phyloP scores from a whole-genome alignment of 2,888 invertebrate species.

The Ceramica pisi region DNA sequence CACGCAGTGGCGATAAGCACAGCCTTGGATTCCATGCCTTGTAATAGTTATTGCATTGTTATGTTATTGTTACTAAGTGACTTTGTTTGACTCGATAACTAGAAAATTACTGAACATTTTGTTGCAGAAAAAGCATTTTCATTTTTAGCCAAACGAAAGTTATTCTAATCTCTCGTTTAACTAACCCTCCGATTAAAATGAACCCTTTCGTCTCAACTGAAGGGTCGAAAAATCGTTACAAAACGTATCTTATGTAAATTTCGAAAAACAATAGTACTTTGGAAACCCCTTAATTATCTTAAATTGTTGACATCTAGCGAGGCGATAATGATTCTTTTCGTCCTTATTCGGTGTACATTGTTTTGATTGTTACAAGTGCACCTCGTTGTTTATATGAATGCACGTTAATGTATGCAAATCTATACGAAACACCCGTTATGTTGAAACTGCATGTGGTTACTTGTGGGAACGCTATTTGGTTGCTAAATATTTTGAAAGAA shows the following conservation, averaged over 20 bases:
- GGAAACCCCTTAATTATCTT: slow-evolving; percentile 74
- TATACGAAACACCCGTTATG: slow-evolving; percentile 71
- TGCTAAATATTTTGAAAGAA: slow-evolving; percentile 63
- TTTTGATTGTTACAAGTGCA: slow-evolving; percentile 84
- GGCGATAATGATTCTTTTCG: slow-evolving; percentile 78
- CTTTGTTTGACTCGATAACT: slow-evolving; percentile 6
- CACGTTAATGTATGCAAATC: slow-evolving; percentile 79
- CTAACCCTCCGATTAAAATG: slow-evolving; percentile 12
- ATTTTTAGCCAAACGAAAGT: not conserved
- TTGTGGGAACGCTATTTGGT: slow-evolving; percentile 73
- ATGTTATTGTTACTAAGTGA: slow-evolving; percentile 45
- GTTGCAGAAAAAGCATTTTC: not conserved
- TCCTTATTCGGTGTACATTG: slow-evolving; percentile 68
- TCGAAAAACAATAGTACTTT: slow-evolving; percentile 70
- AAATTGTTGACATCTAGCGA: slow-evolving; percentile 75
- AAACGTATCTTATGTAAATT: slow-evolving; percentile 70
- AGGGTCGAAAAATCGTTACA: slow-evolving; percentile 58
- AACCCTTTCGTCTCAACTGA: slow-evolving; percentile 54
- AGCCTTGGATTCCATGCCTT: slow-evolving; percentile 70
- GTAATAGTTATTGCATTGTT: slow-evolving; percentile 52
- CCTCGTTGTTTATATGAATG: slow-evolving; percentile 60
- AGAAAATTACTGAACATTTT: slow-evolving; percentile 13
- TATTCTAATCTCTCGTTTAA: slow-evolving; percentile 20
- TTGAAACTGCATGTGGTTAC: slow-evolving; percentile 70
- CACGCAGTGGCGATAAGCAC: slow-evolving; percentile 68